These are phyloP conservation scores for Ameiurus melas DNA, from an alignment of 2,113 vertebrate genomes.

Conservation along the genomic window DNA sequence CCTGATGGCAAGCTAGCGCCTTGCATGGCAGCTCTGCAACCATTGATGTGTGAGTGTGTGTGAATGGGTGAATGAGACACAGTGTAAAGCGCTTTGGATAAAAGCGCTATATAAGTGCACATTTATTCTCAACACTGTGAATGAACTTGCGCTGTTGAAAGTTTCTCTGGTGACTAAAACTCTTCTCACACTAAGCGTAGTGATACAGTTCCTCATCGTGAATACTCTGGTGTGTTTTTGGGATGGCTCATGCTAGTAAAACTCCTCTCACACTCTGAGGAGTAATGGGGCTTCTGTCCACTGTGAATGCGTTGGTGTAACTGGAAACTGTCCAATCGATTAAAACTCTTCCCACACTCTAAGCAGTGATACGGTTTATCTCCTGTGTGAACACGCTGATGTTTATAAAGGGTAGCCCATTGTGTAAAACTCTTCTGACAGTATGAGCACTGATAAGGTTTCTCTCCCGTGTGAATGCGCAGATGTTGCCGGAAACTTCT, in stretches of 20 bases:
- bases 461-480: not conserved
- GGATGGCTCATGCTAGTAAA: too few relatives aligned
- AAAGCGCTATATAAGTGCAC: too few relatives aligned
- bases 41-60: too few relatives aligned
- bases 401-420: not conserved
- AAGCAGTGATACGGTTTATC: too few relatives aligned
- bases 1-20: too few relatives aligned
- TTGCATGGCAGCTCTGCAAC: too few relatives aligned
- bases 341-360: not conserved
- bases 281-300: not conserved
- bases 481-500: not conserved
- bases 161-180: not conserved
- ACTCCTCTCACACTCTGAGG: not conserved
- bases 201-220: not conserved
- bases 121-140: too few relatives aligned
- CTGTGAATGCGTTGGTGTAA: not conserved
- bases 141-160: too few relatives aligned
- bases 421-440: not conserved
- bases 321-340: not conserved
- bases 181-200: not conserved
- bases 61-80: too few relatives aligned
- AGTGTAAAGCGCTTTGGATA: too few relatives aligned
- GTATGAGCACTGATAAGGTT: not conserved
- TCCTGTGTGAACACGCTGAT: not conserved
- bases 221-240: not conserved